Base-by-base conservation (phyloP, 2,888 invertebrate species). In the Doris montereyensis region DNA sequence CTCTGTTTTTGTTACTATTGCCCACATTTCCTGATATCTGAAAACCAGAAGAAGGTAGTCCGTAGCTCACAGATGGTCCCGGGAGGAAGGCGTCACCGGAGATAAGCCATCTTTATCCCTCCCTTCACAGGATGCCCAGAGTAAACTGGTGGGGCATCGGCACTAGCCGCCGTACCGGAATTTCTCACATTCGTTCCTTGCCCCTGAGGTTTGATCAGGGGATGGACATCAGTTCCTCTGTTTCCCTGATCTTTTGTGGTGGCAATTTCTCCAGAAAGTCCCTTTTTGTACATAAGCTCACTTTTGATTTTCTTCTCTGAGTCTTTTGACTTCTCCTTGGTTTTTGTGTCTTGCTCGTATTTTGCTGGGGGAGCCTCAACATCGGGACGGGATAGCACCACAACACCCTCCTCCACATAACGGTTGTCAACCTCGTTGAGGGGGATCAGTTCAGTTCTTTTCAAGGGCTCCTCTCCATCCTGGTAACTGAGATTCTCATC, bases 401-500 rank as follows among this genome's bases (percentile, higher is more conserved):
- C 85, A 32, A 87, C 85, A 8, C 85, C 87, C 26, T 88, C 88
- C 77, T 88, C 88, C 24, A 86, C 81, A 34, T 86, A 81, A 62
- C 86, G 84, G 81, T 89, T 89, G 81, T 89, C 89, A 67, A 89
- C 85, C 3, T 87, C 87, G 32, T 78, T 77, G 26, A 76, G 74
- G 70, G 86, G 85, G 78, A 86, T 86, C 58, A 86, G 84, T 52
- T 87, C 86, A 62, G 85, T 84, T 32, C 87, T 81, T 76, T 86
- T 87, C 76, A 86, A 84, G 28, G 86, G 83, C 52, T 87, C 85
- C 35, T 87, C 87, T n/a, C 86, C 87, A 0, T 85, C 87, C 80
- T 87, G 86, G 75, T 88, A 85, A 82, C 88, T 89, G 21, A 89
- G 85, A 82, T 88, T 88, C 78, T 88, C 89, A 82, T 89, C 89